Conservation (phyloP, 2,797 vertebrate genomes). For the Malacoraja senta region DNA sequence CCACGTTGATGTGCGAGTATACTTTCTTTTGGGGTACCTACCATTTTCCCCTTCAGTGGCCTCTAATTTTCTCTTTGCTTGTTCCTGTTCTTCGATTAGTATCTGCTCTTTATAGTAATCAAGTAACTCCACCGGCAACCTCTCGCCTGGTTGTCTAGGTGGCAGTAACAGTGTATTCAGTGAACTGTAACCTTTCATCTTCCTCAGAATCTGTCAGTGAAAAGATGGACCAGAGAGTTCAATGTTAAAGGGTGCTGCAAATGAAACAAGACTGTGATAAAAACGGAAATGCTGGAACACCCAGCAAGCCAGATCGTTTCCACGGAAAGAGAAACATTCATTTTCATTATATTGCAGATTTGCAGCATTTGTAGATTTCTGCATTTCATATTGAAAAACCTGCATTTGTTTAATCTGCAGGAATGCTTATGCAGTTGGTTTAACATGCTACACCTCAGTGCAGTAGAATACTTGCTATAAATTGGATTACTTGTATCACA, state of each 20-base stretch:
- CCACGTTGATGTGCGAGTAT: not conserved
- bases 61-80: conserved; percentile 43
- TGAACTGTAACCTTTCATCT: conserved; percentile 63
- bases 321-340: too few species aligned
- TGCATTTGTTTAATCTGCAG: too few species aligned
- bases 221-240: not conserved
- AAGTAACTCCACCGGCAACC: conserved; percentile 68
- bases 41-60: not conserved
- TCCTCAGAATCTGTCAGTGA: conserved; percentile 61
- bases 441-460: not conserved
- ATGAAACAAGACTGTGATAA: not conserved
- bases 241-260: not conserved
- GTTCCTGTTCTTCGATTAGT: conserved; percentile 44
- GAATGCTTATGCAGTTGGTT: not conserved
- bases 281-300: too few species aligned
- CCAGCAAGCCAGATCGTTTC: too few species aligned
- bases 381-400: too few species aligned
- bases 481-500: not conserved
- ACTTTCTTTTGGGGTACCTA: not conserved
- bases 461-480: not conserved
- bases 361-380: too few species aligned
- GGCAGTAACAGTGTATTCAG: conserved; percentile 69
- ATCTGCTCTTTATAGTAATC: conserved; percentile 62
- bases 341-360: too few species aligned
- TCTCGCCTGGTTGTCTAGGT: conserved; percentile 63